phyloP scores from a whole-genome alignment of 2,797 vertebrate species.

The Labeo calbasu region DNA sequence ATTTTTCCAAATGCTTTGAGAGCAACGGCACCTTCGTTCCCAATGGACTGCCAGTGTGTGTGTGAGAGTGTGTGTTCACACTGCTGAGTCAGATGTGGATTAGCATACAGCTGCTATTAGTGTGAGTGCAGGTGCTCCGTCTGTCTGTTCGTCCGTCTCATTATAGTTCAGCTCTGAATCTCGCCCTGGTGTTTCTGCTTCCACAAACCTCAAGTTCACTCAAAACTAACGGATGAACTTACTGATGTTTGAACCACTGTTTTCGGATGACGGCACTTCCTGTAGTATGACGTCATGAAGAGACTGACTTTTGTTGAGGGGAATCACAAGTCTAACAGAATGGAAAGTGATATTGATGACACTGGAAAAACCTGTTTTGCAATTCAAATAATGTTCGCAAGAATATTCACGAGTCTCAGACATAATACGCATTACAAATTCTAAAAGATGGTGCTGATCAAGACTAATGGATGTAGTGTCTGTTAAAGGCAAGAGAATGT shows the following conservation, averaged over 20 bases:
- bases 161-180: background rate
- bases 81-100: slow-evolving; percentile 76
- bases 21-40: background rate
- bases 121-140: slow-evolving; percentile 60
- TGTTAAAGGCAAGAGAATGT: background rate
- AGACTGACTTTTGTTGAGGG: background rate
- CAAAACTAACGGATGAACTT: background rate
- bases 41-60: background rate
- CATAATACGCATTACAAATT: background rate
- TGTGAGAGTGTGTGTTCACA: background rate
- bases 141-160: background rate
- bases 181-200: background rate
- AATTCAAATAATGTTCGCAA: background rate
- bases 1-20: slow-evolving; percentile 5
- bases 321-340: background rate
- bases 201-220: background rate
- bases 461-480: background rate
- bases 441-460: background rate
- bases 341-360: background rate
- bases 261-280: background rate
- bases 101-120: slow-evolving; percentile 78
- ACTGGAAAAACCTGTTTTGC: background rate
- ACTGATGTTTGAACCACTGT: too few relatives aligned
- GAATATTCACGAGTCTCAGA: background rate
- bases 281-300: background rate